Base-by-base conservation (phyloP, 2,888 invertebrate species). In the Flabesymbios commensalis region DNA sequence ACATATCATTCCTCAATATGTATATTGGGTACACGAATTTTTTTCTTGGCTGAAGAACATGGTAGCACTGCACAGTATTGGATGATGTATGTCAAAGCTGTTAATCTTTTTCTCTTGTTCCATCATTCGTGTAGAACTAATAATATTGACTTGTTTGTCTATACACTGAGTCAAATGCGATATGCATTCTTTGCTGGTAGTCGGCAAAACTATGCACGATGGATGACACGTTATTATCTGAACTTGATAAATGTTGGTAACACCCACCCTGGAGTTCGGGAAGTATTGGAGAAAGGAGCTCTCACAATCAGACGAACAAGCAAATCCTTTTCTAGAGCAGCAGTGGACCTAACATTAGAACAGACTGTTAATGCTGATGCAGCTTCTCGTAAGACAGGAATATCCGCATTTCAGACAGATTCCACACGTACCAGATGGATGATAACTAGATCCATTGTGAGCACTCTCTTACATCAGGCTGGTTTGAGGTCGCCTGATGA, bases 141-240 rank as follows among this genome's bases (percentile, higher is more conserved):
- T 43, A 14, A 53, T 24, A 7, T 19, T 7, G 17, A 10, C 45
- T 45, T 45, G 45, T 45, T 45, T 22, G 45, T 36, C 17, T 53
- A 36, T 24, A 24, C 39, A 5, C 24, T 53, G n/a, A 39, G 24
- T 7, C 5, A 36, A 24, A 53, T 53, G 53, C 5, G 32, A 7
- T 39, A 14, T 36, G 19, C 36, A 17, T 53, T 53, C 39, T 53
- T 53, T 53, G 53, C 61, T 7, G 61, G 56, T 19, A 64, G 59
- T 57, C 54, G 63, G 14, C 52, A 57, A 3, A 67, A 67, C 45
- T 69, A 70, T 58, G 41, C 69, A 5, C 42, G 69, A 29, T 70
- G 67, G 70, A 57, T 67, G 67, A 47, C 59, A 5, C 67, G 57
- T 42, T 67, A 59, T 29, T 60, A 65, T 22, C 39, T 70, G 19